These are phyloP conservation scores for Sternarchorhynchus goeldii DNA, from an alignment of 2,797 vertebrate species.

Conservation along the genomic window DNA sequence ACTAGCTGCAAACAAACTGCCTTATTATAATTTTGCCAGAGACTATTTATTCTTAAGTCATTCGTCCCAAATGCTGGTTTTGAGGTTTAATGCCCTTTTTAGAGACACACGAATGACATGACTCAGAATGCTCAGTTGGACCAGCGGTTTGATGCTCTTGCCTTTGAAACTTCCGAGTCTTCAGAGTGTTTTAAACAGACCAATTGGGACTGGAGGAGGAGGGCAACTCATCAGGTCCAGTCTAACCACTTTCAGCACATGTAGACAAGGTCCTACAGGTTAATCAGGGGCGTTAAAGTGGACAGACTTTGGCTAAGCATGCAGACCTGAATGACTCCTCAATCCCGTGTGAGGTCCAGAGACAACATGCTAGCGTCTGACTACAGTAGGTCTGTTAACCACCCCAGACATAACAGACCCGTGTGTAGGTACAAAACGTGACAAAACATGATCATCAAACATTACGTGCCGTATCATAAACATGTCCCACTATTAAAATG, in stretches of 20 bases:
- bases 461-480: not conserved
- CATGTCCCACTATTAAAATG: not conserved
- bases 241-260: constrained; percentile 11
- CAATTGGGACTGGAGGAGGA: not conserved
- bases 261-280: constrained; percentile 17
- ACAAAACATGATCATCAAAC: not conserved
- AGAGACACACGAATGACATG: constrained; percentile 43
- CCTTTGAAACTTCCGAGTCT: constrained; percentile 40
- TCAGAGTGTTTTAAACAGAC: constrained; percentile 12
- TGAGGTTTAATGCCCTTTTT: constrained; percentile 38
- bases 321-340: not conserved
- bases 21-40: constrained; percentile 34
- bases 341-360: not conserved
- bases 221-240: constrained; percentile 23
- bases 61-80: constrained; percentile 39
- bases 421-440: not conserved
- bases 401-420: not conserved
- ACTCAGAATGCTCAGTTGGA: constrained; percentile 50
- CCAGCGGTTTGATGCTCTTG: constrained; percentile 51
- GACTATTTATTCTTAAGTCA: constrained; percentile 25
- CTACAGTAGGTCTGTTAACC: not conserved
- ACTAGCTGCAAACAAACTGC: constrained; percentile 9
- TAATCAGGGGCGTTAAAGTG: constrained; percentile 12
- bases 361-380: not conserved
- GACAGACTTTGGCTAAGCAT: not conserved